These are phyloP conservation scores for Eupithecia pulchellata DNA, from an alignment of 2,888 invertebrate species.

Conservation along the genomic window DNA sequence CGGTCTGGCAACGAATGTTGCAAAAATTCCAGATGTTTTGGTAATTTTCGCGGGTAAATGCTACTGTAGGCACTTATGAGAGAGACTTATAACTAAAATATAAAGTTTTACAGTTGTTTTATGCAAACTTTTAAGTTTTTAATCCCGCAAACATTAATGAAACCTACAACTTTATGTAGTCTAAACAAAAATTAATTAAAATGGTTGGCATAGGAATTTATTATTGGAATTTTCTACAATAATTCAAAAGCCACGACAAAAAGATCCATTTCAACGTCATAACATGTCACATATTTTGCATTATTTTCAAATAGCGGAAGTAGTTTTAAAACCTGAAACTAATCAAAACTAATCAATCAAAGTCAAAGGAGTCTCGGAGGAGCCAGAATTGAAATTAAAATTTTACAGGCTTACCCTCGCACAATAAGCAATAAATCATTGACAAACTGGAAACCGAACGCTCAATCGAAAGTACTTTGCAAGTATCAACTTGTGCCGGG, in stretches of 20 bases:
- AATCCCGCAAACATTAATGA: neutral
- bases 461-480: constrained; percentile 47
- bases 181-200: neutral
- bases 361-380: constrained; percentile 5
- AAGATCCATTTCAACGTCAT: constrained; percentile 8
- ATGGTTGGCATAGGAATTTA: neutral
- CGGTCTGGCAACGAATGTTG: constrained; percentile 1
- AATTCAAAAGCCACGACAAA: neutral
- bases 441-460: constrained; percentile 30
- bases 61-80: neutral
- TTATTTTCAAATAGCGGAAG: constrained; percentile 10
- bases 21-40: neutral
- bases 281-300: neutral
- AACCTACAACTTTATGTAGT: neutral
- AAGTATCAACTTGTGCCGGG: constrained; percentile 56
- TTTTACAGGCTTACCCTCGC: constrained; percentile 19
- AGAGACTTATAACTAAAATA: neutral
- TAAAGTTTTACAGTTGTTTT: neutral
- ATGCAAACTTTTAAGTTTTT: neutral
- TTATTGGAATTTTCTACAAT: neutral
- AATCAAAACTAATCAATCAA: constrained; percentile 14
- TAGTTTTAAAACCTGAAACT: constrained; percentile 6
- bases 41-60: neutral
- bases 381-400: constrained; percentile 9
- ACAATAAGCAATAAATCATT: constrained; percentile 34